Conservation (phyloP, 2,888 invertebrate species). For the Trachelus iudaicus region DNA sequence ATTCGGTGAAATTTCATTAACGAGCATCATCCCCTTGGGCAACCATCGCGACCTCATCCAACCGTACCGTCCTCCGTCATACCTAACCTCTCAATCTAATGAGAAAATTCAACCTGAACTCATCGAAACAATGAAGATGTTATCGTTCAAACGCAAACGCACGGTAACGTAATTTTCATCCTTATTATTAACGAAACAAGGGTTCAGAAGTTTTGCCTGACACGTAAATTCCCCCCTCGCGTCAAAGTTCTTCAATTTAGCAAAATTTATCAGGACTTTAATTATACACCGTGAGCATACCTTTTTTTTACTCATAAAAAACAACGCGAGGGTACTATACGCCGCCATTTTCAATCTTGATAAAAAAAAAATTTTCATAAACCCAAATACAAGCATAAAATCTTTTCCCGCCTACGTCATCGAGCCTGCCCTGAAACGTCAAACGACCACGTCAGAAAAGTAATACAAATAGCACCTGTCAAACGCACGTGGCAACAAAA, state of each 20-base stretch:
- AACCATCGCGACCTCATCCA: background rate
- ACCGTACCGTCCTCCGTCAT: background rate
- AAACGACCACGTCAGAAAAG: too few species aligned
- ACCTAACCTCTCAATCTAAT: background rate
- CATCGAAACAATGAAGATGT: background rate
- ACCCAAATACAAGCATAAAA: too few species aligned
- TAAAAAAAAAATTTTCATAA: too few species aligned
- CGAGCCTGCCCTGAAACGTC: too few species aligned
- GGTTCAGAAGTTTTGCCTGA: background rate
- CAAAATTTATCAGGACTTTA: background rate
- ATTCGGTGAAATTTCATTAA: background rate
- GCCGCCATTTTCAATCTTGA: too few species aligned
- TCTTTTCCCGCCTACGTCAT: too few species aligned
- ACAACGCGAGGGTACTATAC: too few species aligned
- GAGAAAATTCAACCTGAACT: background rate
- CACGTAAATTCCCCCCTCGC: background rate
- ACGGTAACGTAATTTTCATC: background rate
- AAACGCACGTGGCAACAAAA: too few species aligned
- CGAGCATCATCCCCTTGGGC: background rate
- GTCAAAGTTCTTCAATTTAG: background rate
- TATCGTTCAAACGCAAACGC: background rate
- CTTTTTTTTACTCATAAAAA: too few species aligned
- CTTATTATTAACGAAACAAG: background rate
- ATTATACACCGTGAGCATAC: background rate
- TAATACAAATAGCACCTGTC: too few species aligned